Evolutionary conservation across 2,888 invertebrate species (phyloP).

Genomic region (Dryobota labecula): DNA sequence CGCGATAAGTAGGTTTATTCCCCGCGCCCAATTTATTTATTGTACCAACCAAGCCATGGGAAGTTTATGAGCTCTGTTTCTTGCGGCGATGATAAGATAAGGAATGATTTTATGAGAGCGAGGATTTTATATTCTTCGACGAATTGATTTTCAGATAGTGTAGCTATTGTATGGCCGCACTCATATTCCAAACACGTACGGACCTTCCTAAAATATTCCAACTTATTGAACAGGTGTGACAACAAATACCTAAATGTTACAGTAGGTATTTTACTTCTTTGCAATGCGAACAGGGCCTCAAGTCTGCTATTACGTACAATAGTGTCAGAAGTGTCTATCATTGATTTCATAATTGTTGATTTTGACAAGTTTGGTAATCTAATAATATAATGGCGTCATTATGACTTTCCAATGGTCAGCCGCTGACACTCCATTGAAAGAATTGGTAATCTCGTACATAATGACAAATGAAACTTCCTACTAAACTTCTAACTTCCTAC

Average conservation of each 20-base stretch:
- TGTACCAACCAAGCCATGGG: slow-evolving; percentile 27
- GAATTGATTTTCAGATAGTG: slow-evolving; percentile 35
- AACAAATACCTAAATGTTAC: background rate
- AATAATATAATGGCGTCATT: too few relatives aligned
- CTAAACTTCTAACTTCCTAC: too few relatives aligned
- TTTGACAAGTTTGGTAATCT: too few relatives aligned
- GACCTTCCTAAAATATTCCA: slow-evolving; percentile 10
- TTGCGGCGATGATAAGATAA: slow-evolving; percentile 46
- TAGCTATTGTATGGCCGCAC: background rate
- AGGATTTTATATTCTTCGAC: slow-evolving; percentile 21
- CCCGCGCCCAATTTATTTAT: slow-evolving; percentile 48
- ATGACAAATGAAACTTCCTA: too few relatives aligned
- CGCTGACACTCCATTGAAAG: too few relatives aligned
- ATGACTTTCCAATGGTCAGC: too few relatives aligned
- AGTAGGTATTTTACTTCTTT: background rate
- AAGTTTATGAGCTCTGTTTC: slow-evolving; percentile 47
- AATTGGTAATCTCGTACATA: too few relatives aligned
- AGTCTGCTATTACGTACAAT: too few relatives aligned
- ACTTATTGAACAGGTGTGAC: slow-evolving; percentile 32
- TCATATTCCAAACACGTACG: slow-evolving; percentile 23
- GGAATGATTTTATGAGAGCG: slow-evolving; percentile 7
- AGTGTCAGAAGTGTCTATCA: too few relatives aligned
- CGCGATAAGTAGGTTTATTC: slow-evolving; percentile 48
- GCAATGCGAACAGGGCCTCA: too few relatives aligned
- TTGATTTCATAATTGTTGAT: too few relatives aligned